Base-by-base conservation (phyloP, 2,113 vertebrate species). In the Passer domesticus region DNA sequence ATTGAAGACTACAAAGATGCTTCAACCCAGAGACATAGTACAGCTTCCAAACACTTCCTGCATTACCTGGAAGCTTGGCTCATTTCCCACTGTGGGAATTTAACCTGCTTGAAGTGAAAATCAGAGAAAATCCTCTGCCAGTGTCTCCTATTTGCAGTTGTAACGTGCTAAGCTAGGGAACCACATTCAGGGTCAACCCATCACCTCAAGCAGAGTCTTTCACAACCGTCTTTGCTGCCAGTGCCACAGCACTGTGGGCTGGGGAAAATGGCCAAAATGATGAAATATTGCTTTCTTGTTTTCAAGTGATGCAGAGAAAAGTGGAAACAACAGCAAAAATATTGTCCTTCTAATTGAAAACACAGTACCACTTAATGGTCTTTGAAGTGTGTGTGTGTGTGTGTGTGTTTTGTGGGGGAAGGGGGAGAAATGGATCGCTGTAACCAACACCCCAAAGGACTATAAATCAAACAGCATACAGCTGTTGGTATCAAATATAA, bases 391-490 rank as follows among this genome's bases (percentile, higher is more conserved):
- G 13, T 20, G 47, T 33, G 21, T 20, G 47, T 33, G 21, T 47
- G 58, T 49, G 47, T 16, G 28, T 58, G 47, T 67, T 66, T 58
- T 10, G 3, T 66, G 20, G 46, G 15, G 66, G 41, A 58, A 78
- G 82, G 66, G 53, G 47, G 27, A 41, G 73, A 76, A 84, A 91
- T 39, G 60, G 82, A 49, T 82, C 5, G 5, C 67, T 52, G 73
- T 77, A 96, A 83, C 92, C 94, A 92, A 84, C 94, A 90, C 73
- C 95, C 95, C 86, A 89, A 94, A 92, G 92, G 95, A 96, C 85
- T 53, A 94, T 90, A 97, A 95, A 97, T 97, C 92, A 92, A 97
- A 97, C 50, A 96, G 77, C 80, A 93, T 95, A 95, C 56, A 93
- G 95, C 90, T 95, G 93, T 89, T 92, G 63, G 74, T 95, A 96